Conservation (phyloP, 1,140 invertebrate genomes). For the Macrobrachium rosenbergii region DNA sequence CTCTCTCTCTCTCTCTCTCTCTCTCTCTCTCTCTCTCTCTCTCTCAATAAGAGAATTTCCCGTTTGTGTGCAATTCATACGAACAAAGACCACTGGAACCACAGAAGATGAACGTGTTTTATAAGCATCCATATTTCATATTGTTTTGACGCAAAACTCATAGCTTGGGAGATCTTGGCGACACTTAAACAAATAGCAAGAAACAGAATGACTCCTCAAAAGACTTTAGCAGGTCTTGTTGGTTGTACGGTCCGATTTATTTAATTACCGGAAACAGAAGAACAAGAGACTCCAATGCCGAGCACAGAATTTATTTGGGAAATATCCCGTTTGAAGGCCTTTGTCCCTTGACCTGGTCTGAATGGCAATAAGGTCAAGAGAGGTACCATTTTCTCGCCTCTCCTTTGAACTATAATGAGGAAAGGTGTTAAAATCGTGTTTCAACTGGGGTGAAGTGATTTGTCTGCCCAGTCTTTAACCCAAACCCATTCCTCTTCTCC, state of each 20-base stretch:
- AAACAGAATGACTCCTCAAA: no score
- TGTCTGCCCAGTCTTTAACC: not conserved
- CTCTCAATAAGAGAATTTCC: not conserved
- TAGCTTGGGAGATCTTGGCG: no score
- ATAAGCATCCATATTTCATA: no score
- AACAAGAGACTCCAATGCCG: not conserved
- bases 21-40: slow-evolving; percentile 15
- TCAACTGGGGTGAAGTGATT: not conserved
- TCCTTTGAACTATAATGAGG: slow-evolving; percentile 26
- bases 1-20: slow-evolving; percentile 16
- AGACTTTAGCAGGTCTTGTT: no score
- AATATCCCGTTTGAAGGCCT: slow-evolving; percentile 13
- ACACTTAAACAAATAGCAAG: no score
- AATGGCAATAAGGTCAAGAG: slow-evolving; percentile 24
- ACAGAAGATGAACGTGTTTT: no score
- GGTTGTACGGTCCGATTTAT: no score
- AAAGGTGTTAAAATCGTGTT: slow-evolving; percentile 20
- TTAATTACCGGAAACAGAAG: no score
- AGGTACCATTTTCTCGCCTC: slow-evolving; percentile 49
- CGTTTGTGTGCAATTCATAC: no score
- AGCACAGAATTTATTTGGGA: not conserved
- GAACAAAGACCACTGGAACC: not conserved
- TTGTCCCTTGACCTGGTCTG: not conserved
- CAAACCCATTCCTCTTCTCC: not conserved
- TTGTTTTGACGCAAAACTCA: no score